These are phyloP conservation scores for Drosophila biarmipes DNA, from an alignment of 1,140 invertebrate genomes.

Conservation along the genomic window DNA sequence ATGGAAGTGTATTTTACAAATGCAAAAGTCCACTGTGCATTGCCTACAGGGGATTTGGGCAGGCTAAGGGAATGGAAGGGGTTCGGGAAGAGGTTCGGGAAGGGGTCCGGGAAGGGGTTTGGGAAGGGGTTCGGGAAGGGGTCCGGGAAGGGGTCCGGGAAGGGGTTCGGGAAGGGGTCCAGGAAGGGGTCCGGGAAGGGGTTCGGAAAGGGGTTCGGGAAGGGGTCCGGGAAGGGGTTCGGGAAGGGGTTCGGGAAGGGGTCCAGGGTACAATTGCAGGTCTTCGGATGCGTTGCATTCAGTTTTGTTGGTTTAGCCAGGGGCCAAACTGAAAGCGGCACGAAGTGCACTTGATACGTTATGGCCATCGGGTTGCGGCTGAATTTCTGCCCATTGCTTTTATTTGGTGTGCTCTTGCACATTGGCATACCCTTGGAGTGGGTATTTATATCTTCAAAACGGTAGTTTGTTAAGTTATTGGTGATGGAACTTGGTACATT, in stretches of 20 bases:
- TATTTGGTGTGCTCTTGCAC: conserved; percentile 3
- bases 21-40: conserved; percentile 6
- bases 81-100: no score
- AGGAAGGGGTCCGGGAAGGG: no score
- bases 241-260: no score
- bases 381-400: conserved; percentile 11
- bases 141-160: no score
- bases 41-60: neutral
- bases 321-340: conserved; percentile 55
- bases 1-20: neutral
- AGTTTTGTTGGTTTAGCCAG: conserved; percentile 17
- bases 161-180: neutral
- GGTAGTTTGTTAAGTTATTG: no score
- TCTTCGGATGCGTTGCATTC: conserved; percentile 2
- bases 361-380: conserved; percentile 10
- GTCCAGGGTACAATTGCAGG: conserved; percentile 29
- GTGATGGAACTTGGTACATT: neutral
- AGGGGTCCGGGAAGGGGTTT: no score
- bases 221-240: no score
- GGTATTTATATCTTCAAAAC: no score
- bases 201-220: no score
- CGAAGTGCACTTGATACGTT: conserved; percentile 52
- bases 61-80: neutral
- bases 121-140: no score
- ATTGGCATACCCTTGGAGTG: conserved; percentile 18